These are phyloP conservation scores for Geotrupes spiniger DNA, from an alignment of 2,888 invertebrate genomes.

Conservation along the genomic window DNA sequence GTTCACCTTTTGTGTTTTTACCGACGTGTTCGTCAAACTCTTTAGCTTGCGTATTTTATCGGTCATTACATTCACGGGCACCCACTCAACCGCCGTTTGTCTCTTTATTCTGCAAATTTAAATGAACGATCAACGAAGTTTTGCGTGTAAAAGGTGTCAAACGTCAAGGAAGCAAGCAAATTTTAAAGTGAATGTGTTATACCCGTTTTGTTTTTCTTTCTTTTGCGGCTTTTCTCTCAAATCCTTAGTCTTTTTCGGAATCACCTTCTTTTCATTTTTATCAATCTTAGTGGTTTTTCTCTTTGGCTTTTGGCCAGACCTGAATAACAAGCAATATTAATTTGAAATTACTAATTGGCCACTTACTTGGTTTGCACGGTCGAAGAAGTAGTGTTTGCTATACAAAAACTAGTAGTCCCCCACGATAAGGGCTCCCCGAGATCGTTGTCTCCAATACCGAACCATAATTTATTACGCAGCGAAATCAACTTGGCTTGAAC, in stretches of 20 bases:
- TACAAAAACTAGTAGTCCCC: constrained; percentile 47
- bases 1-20: constrained; percentile 15
- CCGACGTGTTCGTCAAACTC: constrained; percentile 38
- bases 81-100: constrained; percentile 27
- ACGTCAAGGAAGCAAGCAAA: no score
- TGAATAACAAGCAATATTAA: constrained; percentile 7
- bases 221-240: constrained; percentile 31
- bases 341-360: background rate
- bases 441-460: constrained; percentile 54
- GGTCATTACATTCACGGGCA: constrained; percentile 15
- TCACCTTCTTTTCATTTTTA: constrained; percentile 31
- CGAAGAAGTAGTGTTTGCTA: constrained; percentile 13
- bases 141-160: constrained; percentile 1
- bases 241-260: constrained; percentile 30
- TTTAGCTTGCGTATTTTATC: constrained; percentile 37
- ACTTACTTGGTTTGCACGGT: constrained; percentile 12
- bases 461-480: constrained; percentile 73
- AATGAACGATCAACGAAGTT: constrained; percentile 11
- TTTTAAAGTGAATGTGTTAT: constrained; percentile 37
- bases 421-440: constrained; percentile 60
- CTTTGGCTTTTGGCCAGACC: constrained; percentile 14
- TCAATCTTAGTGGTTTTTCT: constrained; percentile 30
- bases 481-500: constrained; percentile 67
- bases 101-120: constrained; percentile 22
- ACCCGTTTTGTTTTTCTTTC: constrained; percentile 39